Base-by-base conservation (phyloP, 2,113 vertebrate species). In the Phaethornis superciliosus region DNA sequence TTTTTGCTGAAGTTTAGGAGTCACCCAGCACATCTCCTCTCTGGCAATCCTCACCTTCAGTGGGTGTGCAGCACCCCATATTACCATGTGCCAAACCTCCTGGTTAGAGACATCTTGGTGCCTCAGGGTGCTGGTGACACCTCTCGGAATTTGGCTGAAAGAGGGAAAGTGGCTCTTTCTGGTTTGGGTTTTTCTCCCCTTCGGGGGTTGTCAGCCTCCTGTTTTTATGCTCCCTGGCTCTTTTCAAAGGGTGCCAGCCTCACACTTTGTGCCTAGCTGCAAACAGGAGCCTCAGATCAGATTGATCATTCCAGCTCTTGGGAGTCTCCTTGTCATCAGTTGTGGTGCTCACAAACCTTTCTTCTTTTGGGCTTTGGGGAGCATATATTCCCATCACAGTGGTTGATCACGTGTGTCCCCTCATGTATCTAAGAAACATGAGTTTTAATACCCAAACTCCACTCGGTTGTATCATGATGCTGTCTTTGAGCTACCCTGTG, bases 21-120 rank as follows among this genome's bases (percentile, higher is more conserved):
- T 40, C 52, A 4, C 56, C 78, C 83, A 9, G 32, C 9, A 12
- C 60, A 2, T 67, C 28, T 64, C 40, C 47, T 12, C 52, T 13
- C n/a, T 5, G 2, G 56, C 27, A 7, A 0, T 13, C 85, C 18
- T 33, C 6, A 1, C 68, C 35, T 8, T 6, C 2, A 49, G 19
- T 10, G 26, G 3, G 5, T 3, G 1, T 17, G 3, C 30, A 42
- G 44, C 71, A 15, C 40, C 47, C 37, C 10, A 0, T 2, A 0
- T 20, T 59, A 55, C 65, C 44, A 0, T 5, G n/a, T 12, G 52
- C 26, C 15, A 2, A 5, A 6, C 3, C 30, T 33, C 42, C 3
- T 11, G 6, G 27, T n/a, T 13, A 19, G 37, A 2, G 4, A 17
- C 6, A 0, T 60, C 56, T 47, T 11, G 4, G 15, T 28, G 42